These are phyloP conservation scores for Pinna nobilis DNA, from an alignment of 1,140 invertebrate genomes.

Conservation along the genomic window DNA sequence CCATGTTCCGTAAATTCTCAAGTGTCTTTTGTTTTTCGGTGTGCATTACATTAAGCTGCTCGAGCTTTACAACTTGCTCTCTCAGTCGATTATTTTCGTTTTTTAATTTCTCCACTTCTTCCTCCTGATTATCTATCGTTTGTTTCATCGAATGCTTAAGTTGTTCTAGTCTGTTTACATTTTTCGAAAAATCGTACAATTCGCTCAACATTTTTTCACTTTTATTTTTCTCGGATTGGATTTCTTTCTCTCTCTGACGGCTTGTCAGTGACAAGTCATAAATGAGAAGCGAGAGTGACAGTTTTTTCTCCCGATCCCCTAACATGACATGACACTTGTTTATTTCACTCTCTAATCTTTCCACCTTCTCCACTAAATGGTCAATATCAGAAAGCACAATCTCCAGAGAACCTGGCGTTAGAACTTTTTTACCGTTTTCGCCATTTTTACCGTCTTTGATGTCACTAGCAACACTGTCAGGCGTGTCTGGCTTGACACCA, in stretches of 20 bases:
- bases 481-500: neutral
- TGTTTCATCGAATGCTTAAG: slow-evolving; percentile 36
- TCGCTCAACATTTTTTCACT: slow-evolving; percentile 52
- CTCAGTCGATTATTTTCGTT: slow-evolving; percentile 35
- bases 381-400: slow-evolving; percentile 33
- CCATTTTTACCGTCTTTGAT: neutral
- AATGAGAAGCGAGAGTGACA: slow-evolving; percentile 41
- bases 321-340: slow-evolving; percentile 51
- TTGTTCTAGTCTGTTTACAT: slow-evolving; percentile 52
- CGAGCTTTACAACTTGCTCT: slow-evolving; percentile 44
- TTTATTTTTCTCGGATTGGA: slow-evolving; percentile 45
- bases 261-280: slow-evolving; percentile 39
- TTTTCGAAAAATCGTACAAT: slow-evolving; percentile 52
- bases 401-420: slow-evolving; percentile 19
- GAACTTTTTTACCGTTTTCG: slow-evolving; percentile 2
- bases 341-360: slow-evolving; percentile 43
- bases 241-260: slow-evolving; percentile 39
- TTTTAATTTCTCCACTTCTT: slow-evolving; percentile 51
- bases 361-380: slow-evolving; percentile 39
- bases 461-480: neutral
- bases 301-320: slow-evolving; percentile 48
- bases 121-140: slow-evolving; percentile 39
- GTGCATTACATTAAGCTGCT: slow-evolving; percentile 45
- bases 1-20: slow-evolving; percentile 47
- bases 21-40: slow-evolving; percentile 56